These are phyloP conservation scores for Drosophila sucinea DNA, from an alignment of 1,140 invertebrate species.

Conservation along the genomic window DNA sequence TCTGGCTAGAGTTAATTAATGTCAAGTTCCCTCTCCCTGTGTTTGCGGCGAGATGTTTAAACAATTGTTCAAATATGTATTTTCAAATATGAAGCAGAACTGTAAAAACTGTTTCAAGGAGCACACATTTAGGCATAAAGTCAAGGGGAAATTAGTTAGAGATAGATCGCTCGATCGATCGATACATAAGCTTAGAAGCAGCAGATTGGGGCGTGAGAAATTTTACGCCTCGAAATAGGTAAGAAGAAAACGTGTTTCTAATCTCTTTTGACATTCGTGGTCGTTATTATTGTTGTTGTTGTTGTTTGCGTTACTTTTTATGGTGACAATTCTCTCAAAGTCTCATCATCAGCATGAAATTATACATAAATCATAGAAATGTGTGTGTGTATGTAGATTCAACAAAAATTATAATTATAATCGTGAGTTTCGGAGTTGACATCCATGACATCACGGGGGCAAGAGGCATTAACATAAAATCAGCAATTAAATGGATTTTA, in stretches of 20 bases:
- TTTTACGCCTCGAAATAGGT: conserved; percentile 20
- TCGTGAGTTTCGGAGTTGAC: conserved; percentile 46
- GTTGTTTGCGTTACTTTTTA: neutral
- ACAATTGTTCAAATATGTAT: conserved; percentile 65
- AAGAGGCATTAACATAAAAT: conserved; percentile 31
- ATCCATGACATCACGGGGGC: conserved; percentile 64
- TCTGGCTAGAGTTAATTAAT: conserved; percentile 60
- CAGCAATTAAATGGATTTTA: conserved; percentile 12
- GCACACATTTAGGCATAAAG: neutral
- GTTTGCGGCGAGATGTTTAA: conserved; percentile 38
- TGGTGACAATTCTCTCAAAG: conserved; percentile 5
- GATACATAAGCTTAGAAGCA: neutral
- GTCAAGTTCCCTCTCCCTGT: conserved; percentile 30
- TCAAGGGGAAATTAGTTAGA: conserved; percentile 6
- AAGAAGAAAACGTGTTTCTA: conserved; percentile 51
- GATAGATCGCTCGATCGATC: neutral
- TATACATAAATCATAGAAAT: conserved; percentile 6
- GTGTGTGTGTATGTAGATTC: neutral
- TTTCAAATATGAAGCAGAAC: conserved; percentile 35
- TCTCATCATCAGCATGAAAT: conserved; percentile 9
- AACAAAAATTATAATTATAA: conserved; percentile 51
- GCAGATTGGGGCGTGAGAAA: conserved; percentile 38
- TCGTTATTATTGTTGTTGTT: no score
- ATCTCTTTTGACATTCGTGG: conserved; percentile 37
- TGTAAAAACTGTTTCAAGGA: conserved; percentile 4